A percentile compares a stretch with the other conserved stretches of the same genome.
phyloP scores from a whole-genome alignment of 2,888 invertebrate genomes.

The Acronicta alni region DNA sequence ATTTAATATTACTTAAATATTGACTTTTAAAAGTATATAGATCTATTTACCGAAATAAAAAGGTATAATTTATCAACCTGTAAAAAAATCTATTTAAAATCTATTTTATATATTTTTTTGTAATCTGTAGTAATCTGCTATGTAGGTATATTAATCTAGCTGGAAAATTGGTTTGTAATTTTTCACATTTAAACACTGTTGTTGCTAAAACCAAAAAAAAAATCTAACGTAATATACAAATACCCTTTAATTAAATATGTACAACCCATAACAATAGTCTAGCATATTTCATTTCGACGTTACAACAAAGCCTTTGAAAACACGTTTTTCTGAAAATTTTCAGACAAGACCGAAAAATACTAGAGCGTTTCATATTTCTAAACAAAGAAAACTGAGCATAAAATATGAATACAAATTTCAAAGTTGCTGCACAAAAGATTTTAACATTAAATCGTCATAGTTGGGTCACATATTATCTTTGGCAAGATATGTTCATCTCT shows the following conservation, averaged over 20 bases:
- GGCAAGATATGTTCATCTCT: constrained; percentile 36
- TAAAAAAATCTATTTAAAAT: too few relatives aligned
- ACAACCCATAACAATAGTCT: background rate
- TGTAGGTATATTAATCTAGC: too few relatives aligned
- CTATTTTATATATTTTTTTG: too few relatives aligned
- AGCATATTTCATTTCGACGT: background rate
- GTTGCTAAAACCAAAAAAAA: too few relatives aligned
- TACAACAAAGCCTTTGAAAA: constrained; percentile 6
- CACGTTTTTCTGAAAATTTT: constrained; percentile 1
- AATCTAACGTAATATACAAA: too few relatives aligned
- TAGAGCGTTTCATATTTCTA: background rate
- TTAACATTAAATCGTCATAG: constrained; percentile 17
- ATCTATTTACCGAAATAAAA: too few relatives aligned
- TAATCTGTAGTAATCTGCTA: too few relatives aligned
- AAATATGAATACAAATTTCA: constrained; percentile 16
- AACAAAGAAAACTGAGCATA: constrained; percentile 11
- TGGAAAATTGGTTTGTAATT: too few relatives aligned
- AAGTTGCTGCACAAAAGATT: constrained; percentile 24
- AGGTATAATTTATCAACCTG: too few relatives aligned
- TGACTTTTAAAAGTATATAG: too few relatives aligned
- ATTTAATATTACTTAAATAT: too few relatives aligned
- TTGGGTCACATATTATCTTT: constrained; percentile 25
- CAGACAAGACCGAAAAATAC: background rate
- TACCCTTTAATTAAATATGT: background rate
- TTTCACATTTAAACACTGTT: too few relatives aligned